Conservation (phyloP, 2,888 invertebrate genomes). For the Pristionchus maxplancki region DNA sequence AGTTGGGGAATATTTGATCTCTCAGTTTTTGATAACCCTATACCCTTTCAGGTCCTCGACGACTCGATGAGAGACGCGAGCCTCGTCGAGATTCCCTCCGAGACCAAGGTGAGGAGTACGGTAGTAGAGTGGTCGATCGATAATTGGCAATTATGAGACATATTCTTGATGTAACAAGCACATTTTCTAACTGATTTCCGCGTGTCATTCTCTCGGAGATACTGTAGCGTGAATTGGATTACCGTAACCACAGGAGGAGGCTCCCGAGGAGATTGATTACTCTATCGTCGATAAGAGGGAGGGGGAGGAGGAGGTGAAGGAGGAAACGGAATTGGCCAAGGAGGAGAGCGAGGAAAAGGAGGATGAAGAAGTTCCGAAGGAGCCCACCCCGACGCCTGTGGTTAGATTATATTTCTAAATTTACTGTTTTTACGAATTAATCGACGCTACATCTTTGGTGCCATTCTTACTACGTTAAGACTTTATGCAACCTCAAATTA, state of each 20-base stretch:
- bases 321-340: neutral
- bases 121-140: neutral
- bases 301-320: neutral
- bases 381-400: conserved; percentile 35
- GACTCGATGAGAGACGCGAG: conserved; percentile 25
- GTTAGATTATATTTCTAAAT: neutral
- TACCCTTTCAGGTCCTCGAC: neutral
- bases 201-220: neutral
- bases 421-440: neutral
- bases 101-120: conserved; percentile 1
- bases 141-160: too few species aligned
- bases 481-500: too few species aligned
- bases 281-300: neutral
- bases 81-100: conserved; percentile 40
- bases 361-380: conserved; percentile 10
- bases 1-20: neutral
- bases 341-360: neutral
- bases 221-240: neutral
- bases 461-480: too few species aligned
- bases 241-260: conserved; percentile 9
- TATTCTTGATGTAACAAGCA: neutral
- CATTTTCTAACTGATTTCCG: neutral
- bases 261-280: conserved; percentile 10
- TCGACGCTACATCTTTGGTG: too few species aligned
- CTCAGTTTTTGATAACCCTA: too few species aligned